These are phyloP conservation scores for Cacoxenus indagator DNA, from an alignment of 2,888 invertebrate species.

Conservation along the genomic window DNA sequence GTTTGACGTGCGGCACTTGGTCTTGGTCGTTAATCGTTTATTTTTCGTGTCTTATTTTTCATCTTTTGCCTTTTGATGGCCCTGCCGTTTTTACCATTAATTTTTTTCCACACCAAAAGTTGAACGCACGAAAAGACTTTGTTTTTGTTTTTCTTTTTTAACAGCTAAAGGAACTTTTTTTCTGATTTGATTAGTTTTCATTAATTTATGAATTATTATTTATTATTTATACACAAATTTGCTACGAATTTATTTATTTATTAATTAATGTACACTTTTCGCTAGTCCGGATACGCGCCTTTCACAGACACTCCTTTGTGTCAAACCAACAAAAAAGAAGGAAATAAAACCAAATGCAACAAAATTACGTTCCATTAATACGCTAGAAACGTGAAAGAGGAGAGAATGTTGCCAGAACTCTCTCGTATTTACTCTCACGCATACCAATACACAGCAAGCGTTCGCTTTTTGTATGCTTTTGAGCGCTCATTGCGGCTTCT, in stretches of 20 bases:
- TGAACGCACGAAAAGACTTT: background rate
- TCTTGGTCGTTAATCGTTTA: background rate
- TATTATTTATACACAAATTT: constrained; percentile 2
- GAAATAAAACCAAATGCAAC: background rate
- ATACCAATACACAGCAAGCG: constrained; percentile 6
- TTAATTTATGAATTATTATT: background rate
- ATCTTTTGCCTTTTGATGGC: too few species aligned
- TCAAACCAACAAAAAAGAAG: too few species aligned
- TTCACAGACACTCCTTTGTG: constrained; percentile 5
- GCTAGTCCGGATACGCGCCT: constrained; percentile 11
- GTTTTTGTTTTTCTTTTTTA: constrained; percentile 31
- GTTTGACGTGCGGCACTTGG: constrained; percentile 4
- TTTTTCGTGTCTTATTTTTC: too few species aligned
- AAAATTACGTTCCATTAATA: constrained; percentile 7
- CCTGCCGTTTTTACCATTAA: constrained; percentile 47
- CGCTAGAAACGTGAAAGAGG: constrained; percentile 33
- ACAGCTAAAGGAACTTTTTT: constrained; percentile 58
- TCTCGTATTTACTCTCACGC: background rate
- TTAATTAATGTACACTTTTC: background rate
- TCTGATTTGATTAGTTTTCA: constrained; percentile 32
- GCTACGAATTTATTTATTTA: constrained; percentile 1
- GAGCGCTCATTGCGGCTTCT: background rate
- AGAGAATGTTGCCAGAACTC: background rate
- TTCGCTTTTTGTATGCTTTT: background rate
- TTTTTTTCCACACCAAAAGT: background rate